Conservation (phyloP, 2,113 vertebrate species). For the Nyctibius bracteatus region DNA sequence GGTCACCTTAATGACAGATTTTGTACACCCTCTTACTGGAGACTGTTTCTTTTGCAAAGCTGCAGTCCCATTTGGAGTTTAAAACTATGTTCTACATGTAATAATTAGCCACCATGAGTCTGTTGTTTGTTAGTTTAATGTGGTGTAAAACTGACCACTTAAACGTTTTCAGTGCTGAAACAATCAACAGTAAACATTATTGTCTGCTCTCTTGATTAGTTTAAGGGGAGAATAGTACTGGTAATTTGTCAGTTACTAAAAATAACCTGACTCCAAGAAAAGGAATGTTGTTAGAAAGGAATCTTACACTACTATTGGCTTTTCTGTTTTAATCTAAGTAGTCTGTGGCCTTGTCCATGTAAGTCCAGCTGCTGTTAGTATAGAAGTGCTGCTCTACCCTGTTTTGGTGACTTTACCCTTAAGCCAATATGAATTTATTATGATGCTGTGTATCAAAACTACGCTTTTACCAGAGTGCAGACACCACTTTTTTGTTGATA, state of each 20-base stretch:
- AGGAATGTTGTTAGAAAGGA: neutral
- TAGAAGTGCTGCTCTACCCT: neutral
- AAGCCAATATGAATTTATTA: neutral
- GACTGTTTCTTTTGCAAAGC: neutral
- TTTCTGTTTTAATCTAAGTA: neutral
- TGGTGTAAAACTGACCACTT: conserved; percentile 3
- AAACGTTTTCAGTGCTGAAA: neutral
- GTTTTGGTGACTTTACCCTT: neutral
- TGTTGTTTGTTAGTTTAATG: conserved; percentile 30
- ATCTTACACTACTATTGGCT: neutral
- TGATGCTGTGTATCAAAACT: neutral
- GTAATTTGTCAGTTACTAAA: neutral
- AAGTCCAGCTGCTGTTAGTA: neutral
- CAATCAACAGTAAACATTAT: neutral
- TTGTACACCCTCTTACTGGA: neutral
- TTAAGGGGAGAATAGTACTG: neutral
- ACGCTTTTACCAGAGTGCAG: neutral
- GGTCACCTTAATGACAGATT: neutral
- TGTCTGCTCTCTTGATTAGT: neutral
- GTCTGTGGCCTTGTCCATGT: neutral
- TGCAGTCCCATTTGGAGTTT: neutral
- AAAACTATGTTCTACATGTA: neutral
- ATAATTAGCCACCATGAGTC: neutral
- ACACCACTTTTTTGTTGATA: neutral
- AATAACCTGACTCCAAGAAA: neutral